These are phyloP conservation scores for Pachyrhynchus sulphureomaculatus DNA, from an alignment of 1,140 invertebrate species.

Conservation along the genomic window DNA sequence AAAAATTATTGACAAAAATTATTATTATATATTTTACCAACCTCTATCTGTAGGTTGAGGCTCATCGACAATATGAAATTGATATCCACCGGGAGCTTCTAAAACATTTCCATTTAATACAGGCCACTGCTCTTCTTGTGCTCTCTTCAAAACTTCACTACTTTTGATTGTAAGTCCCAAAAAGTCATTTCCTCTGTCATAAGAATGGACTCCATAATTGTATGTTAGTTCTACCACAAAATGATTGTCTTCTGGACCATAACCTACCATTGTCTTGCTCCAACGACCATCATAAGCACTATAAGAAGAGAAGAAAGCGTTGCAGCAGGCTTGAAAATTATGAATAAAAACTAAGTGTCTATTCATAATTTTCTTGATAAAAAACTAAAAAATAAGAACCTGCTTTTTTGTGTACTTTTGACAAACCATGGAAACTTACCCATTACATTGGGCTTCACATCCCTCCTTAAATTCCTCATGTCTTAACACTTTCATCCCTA, in stretches of 20 bases:
- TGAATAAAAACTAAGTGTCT: too few species aligned
- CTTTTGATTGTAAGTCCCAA: constrained; percentile 83
- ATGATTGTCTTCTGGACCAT: constrained; percentile 91
- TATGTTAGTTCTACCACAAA: constrained; percentile 98
- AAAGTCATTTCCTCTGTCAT: constrained; percentile 89
- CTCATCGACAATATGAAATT: constrained; percentile 78
- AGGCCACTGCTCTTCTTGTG: constrained; percentile 67
- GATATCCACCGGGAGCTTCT: constrained; percentile 88
- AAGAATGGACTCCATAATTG: constrained; percentile 90
- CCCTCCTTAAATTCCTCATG: constrained; percentile 97
- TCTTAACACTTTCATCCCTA: constrained; percentile 94
- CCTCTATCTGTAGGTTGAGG: constrained; percentile 64
- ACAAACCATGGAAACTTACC: too few species aligned
- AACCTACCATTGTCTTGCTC: constrained; percentile 99
- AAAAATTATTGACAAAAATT: too few species aligned
- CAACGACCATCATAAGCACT: constrained; percentile 95
- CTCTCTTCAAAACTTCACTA: constrained; percentile 71
- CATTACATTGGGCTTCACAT: constrained; percentile 95
- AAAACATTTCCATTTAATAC: constrained; percentile 55
- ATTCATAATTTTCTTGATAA: too few species aligned
- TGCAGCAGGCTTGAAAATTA: too few species aligned
- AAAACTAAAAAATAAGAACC: too few species aligned
- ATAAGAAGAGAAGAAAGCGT: constrained; percentile 37
- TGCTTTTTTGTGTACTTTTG: too few species aligned
- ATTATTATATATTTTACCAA: too few species aligned